Percentiles rank a stretch among this genome's conserved stretches.
phyloP scores from a whole-genome alignment of 2,797 vertebrate genomes.

The Malacoraja senta region DNA sequence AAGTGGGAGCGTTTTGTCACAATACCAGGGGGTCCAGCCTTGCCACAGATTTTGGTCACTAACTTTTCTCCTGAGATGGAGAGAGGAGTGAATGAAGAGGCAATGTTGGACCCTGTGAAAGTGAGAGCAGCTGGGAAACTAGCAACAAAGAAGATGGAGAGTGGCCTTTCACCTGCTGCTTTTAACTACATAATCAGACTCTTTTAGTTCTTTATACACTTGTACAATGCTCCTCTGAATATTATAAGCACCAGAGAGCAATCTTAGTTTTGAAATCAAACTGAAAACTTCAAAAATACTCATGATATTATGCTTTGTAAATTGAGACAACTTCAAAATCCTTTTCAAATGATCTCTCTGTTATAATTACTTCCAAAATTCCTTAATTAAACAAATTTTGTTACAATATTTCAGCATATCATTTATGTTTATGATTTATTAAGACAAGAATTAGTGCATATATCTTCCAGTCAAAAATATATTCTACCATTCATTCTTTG shows the following conservation, averaged over 20 bases:
- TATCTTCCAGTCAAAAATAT: too few species aligned
- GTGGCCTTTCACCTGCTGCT: too few species aligned
- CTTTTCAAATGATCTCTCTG: not conserved
- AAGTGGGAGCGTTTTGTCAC: too few species aligned
- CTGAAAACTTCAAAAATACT: constrained; percentile 1
- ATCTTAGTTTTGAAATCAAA: not conserved
- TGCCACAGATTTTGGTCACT: too few species aligned
- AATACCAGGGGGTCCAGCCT: too few species aligned
- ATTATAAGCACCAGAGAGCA: not conserved
- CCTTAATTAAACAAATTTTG: not conserved
- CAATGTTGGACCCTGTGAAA: too few species aligned
- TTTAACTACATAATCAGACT: too few species aligned
- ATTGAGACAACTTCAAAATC: not conserved
- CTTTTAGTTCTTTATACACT: too few species aligned
- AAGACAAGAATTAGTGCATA: not conserved
- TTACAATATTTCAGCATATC: not conserved
- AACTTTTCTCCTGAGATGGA: too few species aligned
- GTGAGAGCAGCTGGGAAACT: too few species aligned
- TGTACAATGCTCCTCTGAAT: not conserved
- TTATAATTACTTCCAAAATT: not conserved
- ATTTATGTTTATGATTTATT: not conserved
- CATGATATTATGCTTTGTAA: not conserved
- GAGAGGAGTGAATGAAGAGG: too few species aligned
- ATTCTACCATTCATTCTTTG: not conserved
- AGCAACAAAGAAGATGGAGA: too few species aligned